Conservation (phyloP, 2,113 vertebrate genomes). For the Pedetes capensis region DNA sequence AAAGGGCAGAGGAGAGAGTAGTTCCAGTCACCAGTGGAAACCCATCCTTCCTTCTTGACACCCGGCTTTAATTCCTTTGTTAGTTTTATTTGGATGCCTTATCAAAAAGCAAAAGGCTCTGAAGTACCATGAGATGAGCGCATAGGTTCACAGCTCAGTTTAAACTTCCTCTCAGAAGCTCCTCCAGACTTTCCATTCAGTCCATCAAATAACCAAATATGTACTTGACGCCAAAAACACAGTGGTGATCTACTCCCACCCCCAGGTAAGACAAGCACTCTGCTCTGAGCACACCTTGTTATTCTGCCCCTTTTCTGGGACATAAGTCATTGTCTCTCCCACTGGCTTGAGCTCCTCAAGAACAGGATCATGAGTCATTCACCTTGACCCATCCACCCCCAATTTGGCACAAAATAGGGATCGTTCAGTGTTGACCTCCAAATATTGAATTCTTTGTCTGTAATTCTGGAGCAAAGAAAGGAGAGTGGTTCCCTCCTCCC, state of each 20-base stretch:
- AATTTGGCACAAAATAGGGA: background rate
- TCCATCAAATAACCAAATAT: background rate
- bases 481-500: background rate
- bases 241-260: background rate
- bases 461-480: conserved; percentile 9
- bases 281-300: background rate
- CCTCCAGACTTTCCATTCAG: background rate
- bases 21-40: background rate
- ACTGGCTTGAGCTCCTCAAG: background rate
- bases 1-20: background rate
- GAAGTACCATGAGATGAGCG: background rate
- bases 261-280: background rate
- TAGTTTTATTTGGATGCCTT: conserved; percentile 42
- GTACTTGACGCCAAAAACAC: background rate
- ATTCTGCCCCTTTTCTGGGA: background rate
- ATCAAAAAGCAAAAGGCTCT: background rate
- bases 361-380: background rate
- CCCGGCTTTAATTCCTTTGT: conserved; percentile 7
- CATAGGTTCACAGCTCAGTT: background rate
- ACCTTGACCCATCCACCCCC: background rate
- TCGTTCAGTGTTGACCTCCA: background rate
- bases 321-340: background rate
- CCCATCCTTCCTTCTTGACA: background rate
- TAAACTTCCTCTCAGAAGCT: background rate
- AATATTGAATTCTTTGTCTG: background rate